These are phyloP conservation scores for Drosophila neonasuta DNA, from an alignment of 2,888 invertebrate genomes.

Conservation along the genomic window DNA sequence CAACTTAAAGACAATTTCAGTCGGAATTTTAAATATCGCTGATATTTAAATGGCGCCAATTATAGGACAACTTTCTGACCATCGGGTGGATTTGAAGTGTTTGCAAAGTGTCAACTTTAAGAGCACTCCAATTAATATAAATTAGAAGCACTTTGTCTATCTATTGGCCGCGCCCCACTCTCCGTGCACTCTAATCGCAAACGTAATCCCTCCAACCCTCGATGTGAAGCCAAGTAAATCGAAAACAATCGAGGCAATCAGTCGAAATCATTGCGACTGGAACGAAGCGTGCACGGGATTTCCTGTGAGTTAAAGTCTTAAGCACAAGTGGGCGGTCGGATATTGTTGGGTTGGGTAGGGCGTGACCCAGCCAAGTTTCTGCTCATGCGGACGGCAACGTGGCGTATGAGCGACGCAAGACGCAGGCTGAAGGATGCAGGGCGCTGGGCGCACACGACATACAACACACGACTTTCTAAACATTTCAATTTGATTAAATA, in stretches of 20 bases:
- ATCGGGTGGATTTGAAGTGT: conserved; percentile 24
- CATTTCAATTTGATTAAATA: conserved; percentile 67
- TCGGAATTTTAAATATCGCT: conserved; percentile 43
- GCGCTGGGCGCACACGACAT: conserved; percentile 5
- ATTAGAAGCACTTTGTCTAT: conserved; percentile 65
- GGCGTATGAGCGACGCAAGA: conserved; percentile 37
- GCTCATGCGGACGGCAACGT: conserved; percentile 17
- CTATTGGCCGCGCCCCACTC: conserved; percentile 24
- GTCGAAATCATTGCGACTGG: conserved; percentile 63
- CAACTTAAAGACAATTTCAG: conserved; percentile 7
- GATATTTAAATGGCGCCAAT: conserved; percentile 35
- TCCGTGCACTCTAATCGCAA: conserved; percentile 6
- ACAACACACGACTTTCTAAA: conserved; percentile 26
- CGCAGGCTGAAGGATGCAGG: too few relatives aligned
- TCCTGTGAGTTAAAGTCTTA: conserved; percentile 63
- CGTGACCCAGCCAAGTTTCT: conserved; percentile 45
- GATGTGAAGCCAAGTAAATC: conserved; percentile 39
- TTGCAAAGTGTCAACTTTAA: conserved; percentile 34
- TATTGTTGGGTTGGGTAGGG: conserved; percentile 19
- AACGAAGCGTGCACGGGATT: conserved; percentile 63
- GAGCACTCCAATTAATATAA: conserved; percentile 56
- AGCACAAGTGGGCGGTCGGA: conserved; percentile 14
- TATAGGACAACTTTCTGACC: conserved; percentile 19
- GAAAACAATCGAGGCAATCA: conserved; percentile 76
- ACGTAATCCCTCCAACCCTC: conserved; percentile 6